Base-by-base conservation (phyloP, 1,140 invertebrate genomes). In the Stratiolaelaps scimitus region DNA sequence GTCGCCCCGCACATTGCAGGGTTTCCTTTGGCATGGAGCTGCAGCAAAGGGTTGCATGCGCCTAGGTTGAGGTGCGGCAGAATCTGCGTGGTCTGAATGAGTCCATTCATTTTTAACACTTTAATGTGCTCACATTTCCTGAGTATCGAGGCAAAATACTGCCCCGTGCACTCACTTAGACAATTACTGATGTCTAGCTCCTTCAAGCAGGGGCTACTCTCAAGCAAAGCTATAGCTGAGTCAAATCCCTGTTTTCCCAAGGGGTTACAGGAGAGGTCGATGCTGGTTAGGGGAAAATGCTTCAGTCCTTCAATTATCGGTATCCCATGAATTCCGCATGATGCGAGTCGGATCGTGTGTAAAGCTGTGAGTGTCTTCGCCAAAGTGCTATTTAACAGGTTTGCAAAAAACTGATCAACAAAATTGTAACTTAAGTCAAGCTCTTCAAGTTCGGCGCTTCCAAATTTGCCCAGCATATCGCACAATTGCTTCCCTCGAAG, bases 391-490 rank as follows among this genome's bases (percentile, higher is more conserved):
- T 23, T 26, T 17, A 60, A 15, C 13, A 60, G 20, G 53, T 60
- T 60, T 1, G 34, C 53, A 34, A 60, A 60, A 26, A 60, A 60
- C 17, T 60, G 26, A 60, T 60, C 53, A 60, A 34, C 53, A 2
- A 34, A 60, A 23, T 60, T 60, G 20, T 29, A 60, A 60, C 53
- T 60, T 23, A 60, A 26, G 34, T 60, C 53, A 17, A 60, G 23
- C 53, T 60, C 53, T 10, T 60, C 53, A 1, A 60, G 23, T 19
- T 60, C 53, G 13, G 34, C 1, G 20, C 53, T 60, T 17, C 26
- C 53, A 26, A 60, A 60, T 23, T 60, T 60, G 13, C 26, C 53
- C 26, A 60, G 26, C 15, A 60, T 1, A 60, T 60, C 53, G 26
- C 26, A 34, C 26, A 60, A 60, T 23, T 60, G 53, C 10, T 60